phyloP scores from a whole-genome alignment of 2,888 invertebrate species.

The Petrolisthes cinctipes region DNA sequence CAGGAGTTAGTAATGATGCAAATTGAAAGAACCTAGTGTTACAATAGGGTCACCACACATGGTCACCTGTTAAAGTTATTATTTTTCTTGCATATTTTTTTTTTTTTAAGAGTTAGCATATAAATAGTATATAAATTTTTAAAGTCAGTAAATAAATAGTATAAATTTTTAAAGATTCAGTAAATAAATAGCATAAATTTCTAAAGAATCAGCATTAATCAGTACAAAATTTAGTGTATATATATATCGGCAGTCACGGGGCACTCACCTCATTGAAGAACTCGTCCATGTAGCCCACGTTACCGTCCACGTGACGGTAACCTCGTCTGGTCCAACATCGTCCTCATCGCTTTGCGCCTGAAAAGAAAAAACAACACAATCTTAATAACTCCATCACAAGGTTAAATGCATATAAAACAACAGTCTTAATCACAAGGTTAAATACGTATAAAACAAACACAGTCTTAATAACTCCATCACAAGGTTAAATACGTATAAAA shows the following conservation, averaged over 20 bases:
- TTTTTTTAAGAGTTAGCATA: no score
- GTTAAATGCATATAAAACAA: background rate
- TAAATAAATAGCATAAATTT: no score
- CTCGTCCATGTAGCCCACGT: constrained; percentile 97
- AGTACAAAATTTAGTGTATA: no score
- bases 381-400: background rate
- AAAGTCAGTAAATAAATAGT: no score
- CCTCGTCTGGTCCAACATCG: constrained; percentile 94
- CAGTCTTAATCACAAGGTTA: background rate
- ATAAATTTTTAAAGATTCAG: no score
- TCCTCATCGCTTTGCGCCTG: constrained; percentile 99
- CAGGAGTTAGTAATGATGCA: no score
- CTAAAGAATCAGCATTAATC: no score
- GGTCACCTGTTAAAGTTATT: no score
- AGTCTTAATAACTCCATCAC: background rate
- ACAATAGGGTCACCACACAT: no score
- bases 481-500: background rate
- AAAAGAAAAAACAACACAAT: constrained; percentile 66
- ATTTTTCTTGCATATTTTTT: no score
- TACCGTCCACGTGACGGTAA: constrained; percentile 93
- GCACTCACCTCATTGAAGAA: constrained; percentile 96
- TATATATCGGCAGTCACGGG: background rate
- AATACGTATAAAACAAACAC: background rate
- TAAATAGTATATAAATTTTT: no score
- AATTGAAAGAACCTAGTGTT: no score